phyloP scores from a whole-genome alignment of 2,113 vertebrate species.

The Erinaceus europaeus region DNA sequence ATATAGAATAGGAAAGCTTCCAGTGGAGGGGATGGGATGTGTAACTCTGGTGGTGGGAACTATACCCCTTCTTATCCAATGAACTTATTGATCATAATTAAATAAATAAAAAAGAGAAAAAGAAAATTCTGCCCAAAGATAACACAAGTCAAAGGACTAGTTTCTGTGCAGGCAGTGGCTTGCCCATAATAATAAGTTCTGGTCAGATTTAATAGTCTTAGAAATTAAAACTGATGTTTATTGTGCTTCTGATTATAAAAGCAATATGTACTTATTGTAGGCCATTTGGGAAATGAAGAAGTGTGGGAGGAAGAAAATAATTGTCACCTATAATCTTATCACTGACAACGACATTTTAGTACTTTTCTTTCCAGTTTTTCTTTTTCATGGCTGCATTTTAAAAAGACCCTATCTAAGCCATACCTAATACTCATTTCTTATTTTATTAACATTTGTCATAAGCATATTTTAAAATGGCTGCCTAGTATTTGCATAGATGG shows the following conservation, averaged over 20 bases:
- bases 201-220: conserved; percentile 20
- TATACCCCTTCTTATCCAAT: no score
- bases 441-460: conserved; percentile 8
- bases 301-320: background rate
- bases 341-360: background rate
- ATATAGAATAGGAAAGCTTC: no score
- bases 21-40: no score
- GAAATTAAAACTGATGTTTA: background rate
- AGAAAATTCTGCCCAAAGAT: background rate
- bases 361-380: background rate
- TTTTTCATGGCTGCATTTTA: background rate
- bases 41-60: no score
- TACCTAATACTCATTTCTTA: background rate
- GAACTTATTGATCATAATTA: no score
- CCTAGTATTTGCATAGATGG: background rate
- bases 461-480: conserved; percentile 1
- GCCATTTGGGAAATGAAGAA: conserved; percentile 15
- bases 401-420: conserved; percentile 4
- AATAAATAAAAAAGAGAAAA: no score
- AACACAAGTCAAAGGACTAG: background rate
- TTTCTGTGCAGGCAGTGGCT: background rate
- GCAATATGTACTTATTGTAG: background rate
- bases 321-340: background rate
- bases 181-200: conserved; percentile 21
- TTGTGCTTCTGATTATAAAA: conserved; percentile 38